phyloP scores from a whole-genome alignment of 2,888 invertebrate species.

The Hesperia comma region DNA sequence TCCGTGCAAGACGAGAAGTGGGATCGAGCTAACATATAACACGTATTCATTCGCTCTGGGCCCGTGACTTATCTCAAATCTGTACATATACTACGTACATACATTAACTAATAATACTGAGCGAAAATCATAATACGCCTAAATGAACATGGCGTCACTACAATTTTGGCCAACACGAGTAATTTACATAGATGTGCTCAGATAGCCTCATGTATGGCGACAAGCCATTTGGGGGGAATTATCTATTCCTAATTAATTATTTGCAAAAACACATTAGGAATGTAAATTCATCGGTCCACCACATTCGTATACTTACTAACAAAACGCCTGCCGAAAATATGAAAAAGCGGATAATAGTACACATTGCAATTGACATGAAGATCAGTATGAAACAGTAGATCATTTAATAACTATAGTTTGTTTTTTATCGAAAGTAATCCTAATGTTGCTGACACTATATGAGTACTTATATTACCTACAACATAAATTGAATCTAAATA shows the following conservation, averaged over 20 bases:
- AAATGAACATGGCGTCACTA: conserved; percentile 66
- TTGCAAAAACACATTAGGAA: conserved; percentile 4
- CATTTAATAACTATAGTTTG: background rate
- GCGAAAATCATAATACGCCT: conserved; percentile 75
- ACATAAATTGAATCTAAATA: background rate
- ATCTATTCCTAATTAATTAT: background rate
- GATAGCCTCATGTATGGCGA: conserved; percentile 39
- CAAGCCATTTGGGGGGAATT: conserved; percentile 18
- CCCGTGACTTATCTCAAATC: conserved; percentile 60
- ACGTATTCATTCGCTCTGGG: conserved; percentile 60
- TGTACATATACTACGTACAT: conserved; percentile 53
- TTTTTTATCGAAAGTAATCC: background rate
- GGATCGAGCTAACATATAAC: conserved; percentile 26
- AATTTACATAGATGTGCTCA: conserved; percentile 55
- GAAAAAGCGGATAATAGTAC: conserved; percentile 8
- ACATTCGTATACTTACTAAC: conserved; percentile 7
- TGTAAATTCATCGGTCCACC: conserved; percentile 9
- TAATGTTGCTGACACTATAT: background rate
- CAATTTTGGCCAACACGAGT: conserved; percentile 79
- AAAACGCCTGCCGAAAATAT: background rate
- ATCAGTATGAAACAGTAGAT: conserved; percentile 1
- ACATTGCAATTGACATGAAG: conserved; percentile 4
- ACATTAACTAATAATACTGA: conserved; percentile 76
- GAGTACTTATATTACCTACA: background rate
- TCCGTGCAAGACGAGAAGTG: conserved; percentile 16